A percentile compares a stretch with the other conserved stretches of the same genome.
These are phyloP conservation scores for Pocillopora meandrina DNA, from an alignment of 92 coral and sea anemone species.

Conservation along the genomic window DNA sequence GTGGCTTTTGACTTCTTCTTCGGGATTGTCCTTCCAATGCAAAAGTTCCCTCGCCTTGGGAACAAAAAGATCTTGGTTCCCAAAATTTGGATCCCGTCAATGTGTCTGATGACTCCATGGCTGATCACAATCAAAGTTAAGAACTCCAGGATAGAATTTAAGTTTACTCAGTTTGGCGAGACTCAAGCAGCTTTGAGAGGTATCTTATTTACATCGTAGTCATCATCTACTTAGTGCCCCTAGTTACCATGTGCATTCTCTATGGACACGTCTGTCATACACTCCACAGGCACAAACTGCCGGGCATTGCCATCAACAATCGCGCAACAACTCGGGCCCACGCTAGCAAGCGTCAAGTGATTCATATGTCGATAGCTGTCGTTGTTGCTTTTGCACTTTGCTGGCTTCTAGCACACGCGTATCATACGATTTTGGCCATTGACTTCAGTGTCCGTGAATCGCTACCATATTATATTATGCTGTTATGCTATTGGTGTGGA, in stretches of 20 bases:
- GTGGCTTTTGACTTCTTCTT: constrained; percentile 23
- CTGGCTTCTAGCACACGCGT: constrained; percentile 37
- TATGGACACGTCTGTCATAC: constrained; percentile 22
- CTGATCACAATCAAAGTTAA: neutral
- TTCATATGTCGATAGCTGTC: constrained; percentile 8
- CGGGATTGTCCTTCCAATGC: constrained; percentile 4
- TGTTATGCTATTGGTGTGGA: constrained; percentile 13
- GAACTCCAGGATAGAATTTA: neutral
- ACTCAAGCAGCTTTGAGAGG: neutral
- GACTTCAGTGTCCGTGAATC: neutral
- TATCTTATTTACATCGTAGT: constrained; percentile 7
- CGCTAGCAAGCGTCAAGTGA: constrained; percentile 14
- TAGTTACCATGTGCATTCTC: constrained; percentile 10
- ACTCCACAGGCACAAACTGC: constrained; percentile 1
- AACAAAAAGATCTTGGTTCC: constrained; percentile 11
- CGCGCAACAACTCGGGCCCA: neutral
- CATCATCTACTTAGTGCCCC: constrained; percentile 5
- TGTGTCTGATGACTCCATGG: constrained; percentile 34
- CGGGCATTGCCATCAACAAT: constrained; percentile 4
- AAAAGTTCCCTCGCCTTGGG: constrained; percentile 12
- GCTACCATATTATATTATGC: constrained; percentile 4
- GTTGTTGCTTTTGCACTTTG: constrained; percentile 24
- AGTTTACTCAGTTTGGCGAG: constrained; percentile 24
- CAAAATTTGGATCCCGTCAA: constrained; percentile 10
- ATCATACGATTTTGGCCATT: constrained; percentile 18